A percentile compares a stretch with the other conserved stretches of the same genome.
Evolutionary conservation across 1,140 invertebrate species (phyloP).

Genomic region (Zaprionus ornatus): DNA sequence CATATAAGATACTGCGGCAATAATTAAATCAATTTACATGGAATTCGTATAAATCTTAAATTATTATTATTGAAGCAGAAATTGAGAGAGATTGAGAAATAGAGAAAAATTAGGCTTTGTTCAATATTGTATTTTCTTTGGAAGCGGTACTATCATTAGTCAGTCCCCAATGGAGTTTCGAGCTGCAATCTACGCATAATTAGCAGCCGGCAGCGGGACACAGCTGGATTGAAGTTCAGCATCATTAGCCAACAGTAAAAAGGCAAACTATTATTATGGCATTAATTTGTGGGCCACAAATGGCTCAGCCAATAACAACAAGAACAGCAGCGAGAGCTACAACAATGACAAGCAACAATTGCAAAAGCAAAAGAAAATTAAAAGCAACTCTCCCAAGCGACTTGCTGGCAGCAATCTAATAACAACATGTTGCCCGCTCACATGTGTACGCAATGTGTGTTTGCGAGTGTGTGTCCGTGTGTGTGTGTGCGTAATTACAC

Average conservation of each 20-base stretch:
- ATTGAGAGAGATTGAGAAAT: not conserved
- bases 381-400: conserved; percentile 76
- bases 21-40: no score
- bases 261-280: conserved; percentile 74
- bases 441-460: conserved; percentile 42
- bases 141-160: conserved; percentile 12
- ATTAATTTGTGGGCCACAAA: conserved; percentile 67
- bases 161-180: conserved; percentile 38
- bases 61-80: not conserved
- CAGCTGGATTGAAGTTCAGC: conserved; percentile 71
- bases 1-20: no score
- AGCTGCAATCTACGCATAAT: conserved; percentile 67
- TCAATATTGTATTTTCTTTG: not conserved
- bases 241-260: conserved; percentile 69
- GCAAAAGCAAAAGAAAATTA: conserved; percentile 64
- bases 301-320: conserved; percentile 25
- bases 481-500: conserved; percentile 77
- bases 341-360: conserved; percentile 54
- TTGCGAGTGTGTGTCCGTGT: not conserved
- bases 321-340: not conserved
- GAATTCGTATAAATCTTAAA: not conserved
- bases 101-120: not conserved
- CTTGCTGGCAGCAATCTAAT: conserved; percentile 77
- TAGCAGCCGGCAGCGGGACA: conserved; percentile 67
- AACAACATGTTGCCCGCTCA: conserved; percentile 69